phyloP scores from a whole-genome alignment of 1,140 invertebrate genomes.

The Latrodectus geometricus region DNA sequence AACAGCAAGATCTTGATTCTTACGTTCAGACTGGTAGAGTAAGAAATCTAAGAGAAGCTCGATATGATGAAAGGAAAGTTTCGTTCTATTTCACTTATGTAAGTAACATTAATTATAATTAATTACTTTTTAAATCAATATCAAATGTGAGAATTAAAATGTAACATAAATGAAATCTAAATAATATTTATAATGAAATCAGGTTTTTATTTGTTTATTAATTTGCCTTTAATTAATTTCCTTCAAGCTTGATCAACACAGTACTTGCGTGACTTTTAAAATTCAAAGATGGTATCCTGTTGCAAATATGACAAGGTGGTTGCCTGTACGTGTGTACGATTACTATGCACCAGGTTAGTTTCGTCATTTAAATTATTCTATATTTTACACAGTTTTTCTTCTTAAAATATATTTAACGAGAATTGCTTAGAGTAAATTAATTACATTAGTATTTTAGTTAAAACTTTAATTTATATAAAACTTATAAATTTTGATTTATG shows the following conservation, averaged over 20 bases:
- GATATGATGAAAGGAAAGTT: slow-evolving; percentile 84
- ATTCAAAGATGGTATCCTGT: slow-evolving; percentile 95
- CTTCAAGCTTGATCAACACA: slow-evolving; percentile 79
- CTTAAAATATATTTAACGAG: no score
- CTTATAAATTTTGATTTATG: no score
- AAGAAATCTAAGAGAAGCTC: slow-evolving; percentile 84
- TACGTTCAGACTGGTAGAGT: slow-evolving; percentile 81
- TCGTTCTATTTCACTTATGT: slow-evolving; percentile 95
- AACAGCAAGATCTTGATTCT: slow-evolving; percentile 87
- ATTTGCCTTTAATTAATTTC: slow-evolving; percentile 5
- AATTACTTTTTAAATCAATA: no score
- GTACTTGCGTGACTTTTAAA: slow-evolving; percentile 91
- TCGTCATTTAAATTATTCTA: no score
- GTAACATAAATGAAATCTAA: no score
- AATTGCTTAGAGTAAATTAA: no score
- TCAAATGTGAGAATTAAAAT: no score
- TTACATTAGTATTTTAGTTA: no score
- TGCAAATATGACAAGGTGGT: slow-evolving; percentile 93
- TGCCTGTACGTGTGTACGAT: slow-evolving; percentile 91
- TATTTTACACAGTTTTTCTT: no score
- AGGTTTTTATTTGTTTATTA: not conserved
- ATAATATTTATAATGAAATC: no score
- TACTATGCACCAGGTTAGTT: slow-evolving; percentile 91
- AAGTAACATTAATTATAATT: slow-evolving; percentile 69
- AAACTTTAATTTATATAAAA: no score